Percentiles rank a stretch among this genome's conserved stretches.
Conservation (phyloP, 2,888 invertebrate genomes). For the Sinohyriopsis cumingii region DNA sequence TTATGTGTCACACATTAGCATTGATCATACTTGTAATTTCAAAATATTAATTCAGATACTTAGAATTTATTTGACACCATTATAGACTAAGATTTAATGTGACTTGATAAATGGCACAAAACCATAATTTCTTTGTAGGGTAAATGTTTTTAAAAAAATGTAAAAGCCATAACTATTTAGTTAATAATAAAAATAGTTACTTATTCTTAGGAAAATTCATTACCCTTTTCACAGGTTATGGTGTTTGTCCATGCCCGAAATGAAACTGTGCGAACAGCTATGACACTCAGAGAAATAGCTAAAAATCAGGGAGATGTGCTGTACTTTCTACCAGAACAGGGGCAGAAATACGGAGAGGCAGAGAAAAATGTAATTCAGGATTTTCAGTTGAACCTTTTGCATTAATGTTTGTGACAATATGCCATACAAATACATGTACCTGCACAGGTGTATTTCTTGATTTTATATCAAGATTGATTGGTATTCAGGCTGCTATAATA, state of each 20-base stretch:
- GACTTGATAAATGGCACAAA: neutral
- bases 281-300: slow-evolving; percentile 83
- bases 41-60: too few relatives aligned
- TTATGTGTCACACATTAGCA: too few relatives aligned
- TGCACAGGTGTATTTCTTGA: too few relatives aligned
- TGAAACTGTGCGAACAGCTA: slow-evolving; percentile 92
- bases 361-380: slow-evolving; percentile 73
- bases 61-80: too few relatives aligned
- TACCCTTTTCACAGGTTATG: slow-evolving; percentile 79
- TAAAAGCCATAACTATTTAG: neutral
- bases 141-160: neutral
- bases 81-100: too few relatives aligned
- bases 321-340: slow-evolving; percentile 58
- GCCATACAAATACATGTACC: too few relatives aligned
- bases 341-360: slow-evolving; percentile 77
- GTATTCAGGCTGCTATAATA: too few relatives aligned
- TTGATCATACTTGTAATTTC: too few relatives aligned
- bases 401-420: too few relatives aligned
- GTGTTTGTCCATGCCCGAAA: slow-evolving; percentile 99
- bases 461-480: too few relatives aligned
- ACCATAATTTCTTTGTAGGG: neutral
- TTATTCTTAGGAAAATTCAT: neutral
- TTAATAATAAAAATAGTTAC: neutral
- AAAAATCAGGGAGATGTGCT: slow-evolving; percentile 66
- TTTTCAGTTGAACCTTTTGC: neutral